These are phyloP conservation scores for Drosophila niveifrons DNA, from an alignment of 2,888 invertebrate species.

Conservation along the genomic window DNA sequence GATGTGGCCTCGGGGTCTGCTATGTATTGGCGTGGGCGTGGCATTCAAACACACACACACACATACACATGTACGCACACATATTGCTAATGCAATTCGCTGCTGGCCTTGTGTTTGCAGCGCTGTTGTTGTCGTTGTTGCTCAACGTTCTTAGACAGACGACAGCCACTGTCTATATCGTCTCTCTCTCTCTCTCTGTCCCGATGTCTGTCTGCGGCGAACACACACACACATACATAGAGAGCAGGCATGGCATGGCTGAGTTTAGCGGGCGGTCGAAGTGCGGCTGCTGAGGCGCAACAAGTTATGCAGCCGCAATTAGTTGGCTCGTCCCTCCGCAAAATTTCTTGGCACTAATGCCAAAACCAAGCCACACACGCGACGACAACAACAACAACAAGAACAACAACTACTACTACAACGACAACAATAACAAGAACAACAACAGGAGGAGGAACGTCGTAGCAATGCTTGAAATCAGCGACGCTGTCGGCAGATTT, in stretches of 20 bases:
- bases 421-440: slow-evolving; percentile 6
- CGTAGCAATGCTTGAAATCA: slow-evolving; percentile 10
- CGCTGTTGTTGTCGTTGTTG: slow-evolving; percentile 20
- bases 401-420: slow-evolving; percentile 7
- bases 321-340: slow-evolving; percentile 68
- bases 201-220: slow-evolving; percentile 52
- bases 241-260: slow-evolving; percentile 28
- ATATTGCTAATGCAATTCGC: slow-evolving; percentile 68
- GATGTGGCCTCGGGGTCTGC: slow-evolving; percentile 58
- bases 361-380: slow-evolving; percentile 74
- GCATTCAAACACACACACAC: slow-evolving; percentile 14
- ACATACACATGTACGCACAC: background rate
- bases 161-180: slow-evolving; percentile 50
- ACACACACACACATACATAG: slow-evolving; percentile 36
- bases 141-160: slow-evolving; percentile 62
- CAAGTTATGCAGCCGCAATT: slow-evolving; percentile 79
- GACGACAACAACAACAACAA: slow-evolving; percentile 25
- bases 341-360: slow-evolving; percentile 80
- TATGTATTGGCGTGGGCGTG: slow-evolving; percentile 50
- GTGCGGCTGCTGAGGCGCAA: slow-evolving; percentile 56
- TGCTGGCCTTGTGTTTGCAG: slow-evolving; percentile 48
- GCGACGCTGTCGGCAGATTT: slow-evolving; percentile 37
- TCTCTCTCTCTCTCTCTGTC: slow-evolving; percentile 23
- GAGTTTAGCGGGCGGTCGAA: slow-evolving; percentile 37
- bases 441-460: slow-evolving; percentile 6